Conservation (phyloP, 2,797 vertebrate species). For the Rhinatrema bivittatum region DNA sequence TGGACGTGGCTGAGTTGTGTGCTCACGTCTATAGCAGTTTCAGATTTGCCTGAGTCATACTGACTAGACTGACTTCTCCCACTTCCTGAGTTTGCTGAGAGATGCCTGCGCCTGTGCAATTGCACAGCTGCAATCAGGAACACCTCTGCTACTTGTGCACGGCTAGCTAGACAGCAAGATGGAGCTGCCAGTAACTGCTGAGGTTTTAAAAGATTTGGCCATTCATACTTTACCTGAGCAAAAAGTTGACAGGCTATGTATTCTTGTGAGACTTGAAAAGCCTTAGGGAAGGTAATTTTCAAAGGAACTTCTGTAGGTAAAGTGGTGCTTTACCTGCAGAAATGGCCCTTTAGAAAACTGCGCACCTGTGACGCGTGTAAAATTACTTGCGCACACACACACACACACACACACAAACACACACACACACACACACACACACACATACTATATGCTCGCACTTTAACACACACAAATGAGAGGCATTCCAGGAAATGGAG, state of each 20-base stretch:
- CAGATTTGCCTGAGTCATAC: background rate
- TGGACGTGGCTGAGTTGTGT: background rate
- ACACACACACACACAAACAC: no score
- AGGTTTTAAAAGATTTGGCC: background rate
- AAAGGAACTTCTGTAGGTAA: no score
- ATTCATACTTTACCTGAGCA: background rate
- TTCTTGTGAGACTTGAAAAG: conserved; percentile 15
- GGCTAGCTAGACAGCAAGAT: fast-evolving
- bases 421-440: no score
- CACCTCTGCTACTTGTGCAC: fast-evolving
- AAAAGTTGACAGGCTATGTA: background rate
- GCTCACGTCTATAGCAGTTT: fast-evolving
- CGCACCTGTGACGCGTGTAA: no score
- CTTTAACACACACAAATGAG: no score
- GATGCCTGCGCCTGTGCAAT: fast-evolving
- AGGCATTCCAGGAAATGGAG: no score
- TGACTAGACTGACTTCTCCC: background rate
- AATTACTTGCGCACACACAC: no score
- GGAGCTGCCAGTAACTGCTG: background rate
- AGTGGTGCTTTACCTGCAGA: no score
- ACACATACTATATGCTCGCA: no score
- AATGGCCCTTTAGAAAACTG: no score
- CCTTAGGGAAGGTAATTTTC: no score
- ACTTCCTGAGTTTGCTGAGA: fast-evolving
- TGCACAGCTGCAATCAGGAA: background rate